Base-by-base conservation (phyloP, 2,113 vertebrate genomes). In the Nettapus auritus region DNA sequence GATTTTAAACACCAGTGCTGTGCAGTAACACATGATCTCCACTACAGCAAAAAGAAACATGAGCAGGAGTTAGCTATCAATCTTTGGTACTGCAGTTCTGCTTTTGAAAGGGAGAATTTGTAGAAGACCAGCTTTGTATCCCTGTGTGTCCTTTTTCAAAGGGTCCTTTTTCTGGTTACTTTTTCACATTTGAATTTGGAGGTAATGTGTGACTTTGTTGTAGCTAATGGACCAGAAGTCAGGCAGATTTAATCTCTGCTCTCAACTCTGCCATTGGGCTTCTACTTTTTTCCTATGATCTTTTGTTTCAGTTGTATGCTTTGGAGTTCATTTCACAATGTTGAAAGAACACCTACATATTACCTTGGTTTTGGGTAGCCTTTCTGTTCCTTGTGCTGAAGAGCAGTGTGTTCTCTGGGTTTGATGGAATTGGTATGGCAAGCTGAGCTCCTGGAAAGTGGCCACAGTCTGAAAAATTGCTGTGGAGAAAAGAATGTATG, bases 11-110 rank as follows among this genome's bases (percentile, higher is more conserved):
- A 66, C 44, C 69, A 4, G 76, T 90, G 86, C 95, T 96, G 86
- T 62, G 92, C 90, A 82, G 70, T 59, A 69, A 7, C 77, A 22
- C 11, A 1, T 79, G 52, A 82, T 68, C 40, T 75, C 23, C 74
- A 4, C 68, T 81, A 6, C 4, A 64, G 66, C 74, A 95, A 71
- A 84, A 90, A 88, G 82, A 73, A 92, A 62, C 83, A 71, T 18
- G 83, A 86, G 86, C 88, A 53, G 78, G 82, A 92, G 40, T 64
- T 89, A 64, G 73, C 77, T 92, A 9, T 71, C 84, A 82, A 74
- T 57, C 0, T 1, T 77, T 82, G 50, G 75, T 59, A 86, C 68
- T 86, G 86, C 81, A 76, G 71, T 69, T 94, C 81, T 81, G 31
- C 44, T 80, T 92, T 60, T 78, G 63, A 67, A 75, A 15, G 44